These are phyloP conservation scores for Tetragonula clypearis DNA, from an alignment of 1,140 invertebrate genomes.

Conservation along the genomic window DNA sequence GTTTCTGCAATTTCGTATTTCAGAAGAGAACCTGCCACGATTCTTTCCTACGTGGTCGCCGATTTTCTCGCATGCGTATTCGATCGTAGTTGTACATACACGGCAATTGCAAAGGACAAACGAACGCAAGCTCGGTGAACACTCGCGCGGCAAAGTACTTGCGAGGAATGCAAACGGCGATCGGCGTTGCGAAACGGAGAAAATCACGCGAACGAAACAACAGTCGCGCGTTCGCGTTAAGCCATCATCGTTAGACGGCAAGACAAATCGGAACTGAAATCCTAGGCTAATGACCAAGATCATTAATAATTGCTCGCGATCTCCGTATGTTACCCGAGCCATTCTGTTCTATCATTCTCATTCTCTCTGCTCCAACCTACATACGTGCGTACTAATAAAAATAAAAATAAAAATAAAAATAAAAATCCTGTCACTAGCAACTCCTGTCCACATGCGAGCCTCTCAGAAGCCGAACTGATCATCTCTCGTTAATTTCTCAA, in stretches of 20 bases:
- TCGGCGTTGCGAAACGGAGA: slow-evolving; percentile 18
- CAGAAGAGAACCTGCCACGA: no score
- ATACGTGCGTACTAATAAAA: background rate
- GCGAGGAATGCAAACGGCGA: slow-evolving; percentile 30
- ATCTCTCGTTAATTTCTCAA: no score
- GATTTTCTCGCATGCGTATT: background rate
- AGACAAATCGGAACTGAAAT: background rate
- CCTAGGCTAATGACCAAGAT: background rate
- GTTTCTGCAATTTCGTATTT: no score
- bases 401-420: background rate
- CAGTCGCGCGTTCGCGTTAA: slow-evolving; percentile 17
- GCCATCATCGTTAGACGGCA: slow-evolving; percentile 7
- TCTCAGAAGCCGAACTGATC: no score
- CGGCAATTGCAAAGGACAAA: background rate
- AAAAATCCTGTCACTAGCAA: background rate
- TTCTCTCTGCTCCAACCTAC: background rate
- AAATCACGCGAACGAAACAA: slow-evolving; percentile 1
- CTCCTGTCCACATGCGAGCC: background rate
- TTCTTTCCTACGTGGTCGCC: no score
- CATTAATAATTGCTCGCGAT: background rate
- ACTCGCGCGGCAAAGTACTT: no score
- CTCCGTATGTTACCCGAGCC: background rate
- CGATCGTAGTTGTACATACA: background rate
- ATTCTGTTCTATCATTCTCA: background rate
- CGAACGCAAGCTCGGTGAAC: background rate